phyloP scores from a whole-genome alignment of 2,113 vertebrate species.

The Lophura nycthemera region DNA sequence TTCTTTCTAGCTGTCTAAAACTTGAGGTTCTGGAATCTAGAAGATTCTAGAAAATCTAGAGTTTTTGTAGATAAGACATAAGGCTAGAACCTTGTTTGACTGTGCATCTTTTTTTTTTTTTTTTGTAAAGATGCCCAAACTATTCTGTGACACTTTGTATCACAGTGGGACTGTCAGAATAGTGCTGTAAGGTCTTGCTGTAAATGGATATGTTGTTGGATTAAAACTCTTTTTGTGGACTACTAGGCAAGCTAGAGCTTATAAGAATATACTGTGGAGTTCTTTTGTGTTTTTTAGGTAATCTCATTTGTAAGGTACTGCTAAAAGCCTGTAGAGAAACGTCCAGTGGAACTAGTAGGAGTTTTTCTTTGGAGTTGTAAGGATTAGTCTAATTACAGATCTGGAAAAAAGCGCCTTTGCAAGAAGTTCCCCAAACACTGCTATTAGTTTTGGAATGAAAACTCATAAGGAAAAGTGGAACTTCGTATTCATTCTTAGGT shows the following conservation, averaged over 20 bases:
- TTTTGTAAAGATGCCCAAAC: not conserved
- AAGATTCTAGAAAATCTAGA: too few relatives aligned
- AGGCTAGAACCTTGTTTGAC: not conserved
- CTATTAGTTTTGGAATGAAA: not conserved
- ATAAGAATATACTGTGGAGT: not conserved
- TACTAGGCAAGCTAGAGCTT: not conserved
- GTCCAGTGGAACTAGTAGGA: not conserved
- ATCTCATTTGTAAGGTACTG: not conserved
- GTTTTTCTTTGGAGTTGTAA: not conserved
- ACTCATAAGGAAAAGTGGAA: not conserved
- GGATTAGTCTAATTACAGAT: not conserved
- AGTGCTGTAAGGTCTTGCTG: not conserved
- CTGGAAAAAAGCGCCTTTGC: not conserved
- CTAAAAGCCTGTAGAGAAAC: not conserved
- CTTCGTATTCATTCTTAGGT: fast-evolving
- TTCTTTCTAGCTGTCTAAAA: not conserved
- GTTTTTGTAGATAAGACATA: not conserved
- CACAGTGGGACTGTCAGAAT: not conserved
- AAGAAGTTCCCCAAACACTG: not conserved
- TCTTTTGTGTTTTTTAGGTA: not conserved
- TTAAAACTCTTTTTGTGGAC: not conserved
- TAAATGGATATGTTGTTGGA: not conserved
- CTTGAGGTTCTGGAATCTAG: not conserved
- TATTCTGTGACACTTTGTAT: not conserved
- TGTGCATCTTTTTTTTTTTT: not conserved